These are phyloP conservation scores for Tetraodon nigroviridis DNA, from an alignment of 2,113 vertebrate genomes.

Conservation along the genomic window DNA sequence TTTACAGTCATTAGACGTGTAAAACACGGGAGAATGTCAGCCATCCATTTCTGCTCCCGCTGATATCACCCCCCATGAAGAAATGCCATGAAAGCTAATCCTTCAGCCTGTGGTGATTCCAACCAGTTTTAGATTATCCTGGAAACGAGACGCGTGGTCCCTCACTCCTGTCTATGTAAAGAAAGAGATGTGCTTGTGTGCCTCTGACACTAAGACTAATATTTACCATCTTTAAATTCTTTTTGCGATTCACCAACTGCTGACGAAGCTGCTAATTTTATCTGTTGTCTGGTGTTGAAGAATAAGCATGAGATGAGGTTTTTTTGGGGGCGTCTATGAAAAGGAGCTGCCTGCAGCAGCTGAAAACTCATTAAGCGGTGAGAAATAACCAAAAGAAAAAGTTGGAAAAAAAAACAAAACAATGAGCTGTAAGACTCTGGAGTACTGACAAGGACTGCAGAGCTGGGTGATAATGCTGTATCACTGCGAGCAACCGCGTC, in stretches of 20 bases:
- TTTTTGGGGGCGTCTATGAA: background rate
- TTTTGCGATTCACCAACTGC: background rate
- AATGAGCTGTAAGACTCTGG: background rate
- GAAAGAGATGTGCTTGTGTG: background rate
- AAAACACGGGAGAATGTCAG: slow-evolving; percentile 54
- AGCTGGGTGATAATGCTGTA: background rate
- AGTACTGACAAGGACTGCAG: background rate
- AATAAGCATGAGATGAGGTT: too few relatives aligned
- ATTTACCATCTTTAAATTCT: background rate
- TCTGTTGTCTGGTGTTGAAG: too few relatives aligned
- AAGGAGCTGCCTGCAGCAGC: background rate
- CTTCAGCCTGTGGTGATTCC: background rate
- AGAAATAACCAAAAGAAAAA: background rate
- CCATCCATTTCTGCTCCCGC: slow-evolving; percentile 44
- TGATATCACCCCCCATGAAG: slow-evolving; percentile 34
- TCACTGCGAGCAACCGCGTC: background rate
- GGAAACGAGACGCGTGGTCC: too few relatives aligned
- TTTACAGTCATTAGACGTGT: slow-evolving; percentile 61
- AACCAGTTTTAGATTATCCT: background rate
- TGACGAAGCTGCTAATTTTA: background rate
- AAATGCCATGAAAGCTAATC: background rate
- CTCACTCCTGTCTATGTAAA: background rate
- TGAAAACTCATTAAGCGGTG: background rate
- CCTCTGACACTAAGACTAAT: background rate
- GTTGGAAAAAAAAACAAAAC: background rate